phyloP scores from a whole-genome alignment of 2,888 invertebrate species.

The Cosmia pyralina region DNA sequence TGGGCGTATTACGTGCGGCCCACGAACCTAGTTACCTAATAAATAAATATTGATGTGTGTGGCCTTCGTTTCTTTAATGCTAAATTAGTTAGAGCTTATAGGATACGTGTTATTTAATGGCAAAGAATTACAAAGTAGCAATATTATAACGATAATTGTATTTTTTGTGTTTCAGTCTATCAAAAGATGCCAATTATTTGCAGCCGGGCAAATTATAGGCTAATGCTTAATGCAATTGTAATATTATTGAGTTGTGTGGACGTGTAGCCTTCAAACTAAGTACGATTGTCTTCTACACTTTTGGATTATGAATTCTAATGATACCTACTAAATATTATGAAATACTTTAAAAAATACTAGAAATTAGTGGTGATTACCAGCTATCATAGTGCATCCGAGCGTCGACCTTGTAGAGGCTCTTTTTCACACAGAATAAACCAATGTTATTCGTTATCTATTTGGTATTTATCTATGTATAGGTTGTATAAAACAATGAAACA shows the following conservation, averaged over 20 bases:
- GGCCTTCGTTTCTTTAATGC: conserved; percentile 77
- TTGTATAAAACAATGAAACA: conserved; percentile 82
- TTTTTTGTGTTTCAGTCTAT: conserved; percentile 39
- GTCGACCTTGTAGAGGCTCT: conserved; percentile 69
- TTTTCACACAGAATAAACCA: conserved; percentile 74
- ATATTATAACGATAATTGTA: conserved; percentile 36
- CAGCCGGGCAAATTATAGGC: conserved; percentile 50
- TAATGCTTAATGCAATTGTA: conserved; percentile 50
- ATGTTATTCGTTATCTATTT: conserved; percentile 71
- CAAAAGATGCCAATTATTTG: conserved; percentile 52
- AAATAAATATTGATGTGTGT: conserved; percentile 77
- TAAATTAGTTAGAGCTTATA: conserved; percentile 73
- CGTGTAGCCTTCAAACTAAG: conserved; percentile 45
- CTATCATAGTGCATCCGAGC: conserved; percentile 51
- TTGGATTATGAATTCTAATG: conserved; percentile 10
- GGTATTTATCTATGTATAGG: conserved; percentile 69
- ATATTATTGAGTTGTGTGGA: conserved; percentile 45
- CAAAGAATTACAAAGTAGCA: conserved; percentile 36
- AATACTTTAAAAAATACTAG: conserved; percentile 30
- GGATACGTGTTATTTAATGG: conserved; percentile 53
- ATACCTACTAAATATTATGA: conserved; percentile 22
- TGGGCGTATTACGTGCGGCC: conserved; percentile 65
- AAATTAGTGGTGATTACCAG: conserved; percentile 40
- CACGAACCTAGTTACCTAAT: conserved; percentile 68
- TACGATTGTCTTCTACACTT: conserved; percentile 42